Percentiles rank a stretch among this genome's conserved stretches.
These are phyloP conservation scores for Acyrthosiphon pisum DNA, from an alignment of 1,140 invertebrate species.

Conservation along the genomic window DNA sequence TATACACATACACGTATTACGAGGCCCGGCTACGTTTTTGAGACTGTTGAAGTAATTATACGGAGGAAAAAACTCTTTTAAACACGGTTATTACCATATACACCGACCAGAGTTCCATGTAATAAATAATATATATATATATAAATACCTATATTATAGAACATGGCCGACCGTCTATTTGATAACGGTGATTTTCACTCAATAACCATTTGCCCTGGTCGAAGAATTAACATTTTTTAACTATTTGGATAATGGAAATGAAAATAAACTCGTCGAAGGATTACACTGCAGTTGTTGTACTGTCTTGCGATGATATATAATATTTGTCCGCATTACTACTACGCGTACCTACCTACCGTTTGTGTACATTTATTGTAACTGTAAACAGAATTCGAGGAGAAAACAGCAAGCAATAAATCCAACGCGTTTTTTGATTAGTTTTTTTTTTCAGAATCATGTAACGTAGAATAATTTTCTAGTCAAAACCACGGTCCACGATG, in stretches of 20 bases:
- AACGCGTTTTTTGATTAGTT: background rate
- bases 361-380: slow-evolving; percentile 9
- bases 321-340: background rate
- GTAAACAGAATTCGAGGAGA: background rate
- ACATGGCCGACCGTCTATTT: background rate
- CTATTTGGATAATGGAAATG: slow-evolving; percentile 4
- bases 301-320: background rate
- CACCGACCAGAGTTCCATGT: background rate
- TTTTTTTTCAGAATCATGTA: background rate
- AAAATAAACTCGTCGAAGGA: background rate
- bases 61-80: background rate
- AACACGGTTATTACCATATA: background rate
- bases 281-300: background rate
- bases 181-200: slow-evolving; percentile 42
- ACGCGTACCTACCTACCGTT: background rate
- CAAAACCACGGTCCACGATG: background rate
- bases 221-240: slow-evolving; percentile 32
- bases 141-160: background rate
- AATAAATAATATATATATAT: background rate
- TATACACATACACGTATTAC: background rate
- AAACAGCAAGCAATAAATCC: background rate
- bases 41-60: background rate
- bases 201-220: slow-evolving; percentile 9
- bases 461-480: background rate
- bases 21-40: background rate